Base-by-base conservation (phyloP, 23 tunicate genomes). In the Ascidia mentula region DNA sequence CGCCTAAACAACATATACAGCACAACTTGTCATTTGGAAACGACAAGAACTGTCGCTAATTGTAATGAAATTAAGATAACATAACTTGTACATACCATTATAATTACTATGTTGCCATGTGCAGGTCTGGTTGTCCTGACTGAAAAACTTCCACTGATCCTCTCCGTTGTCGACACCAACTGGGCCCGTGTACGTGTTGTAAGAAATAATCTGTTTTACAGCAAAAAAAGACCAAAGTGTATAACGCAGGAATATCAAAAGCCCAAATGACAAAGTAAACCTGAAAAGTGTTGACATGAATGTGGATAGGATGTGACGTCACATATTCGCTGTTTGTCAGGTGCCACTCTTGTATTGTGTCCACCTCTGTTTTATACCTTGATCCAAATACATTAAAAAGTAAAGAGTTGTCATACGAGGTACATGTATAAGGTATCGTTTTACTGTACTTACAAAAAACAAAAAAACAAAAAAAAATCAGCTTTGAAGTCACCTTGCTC, bases 241-340 rank as follows among this genome's bases (percentile, higher is more conserved):
- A n/a, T n/a, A n/a, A n/a, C n/a, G n/a, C n/a, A n/a, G n/a, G n/a
- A n/a, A n/a, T n/a, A n/a, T n/a, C n/a, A n/a, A n/a, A n/a, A n/a
- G n/a, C n/a, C n/a, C n/a, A 53, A 20, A 53, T 5, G 13, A 9
- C 1, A 3, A 34, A 36, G 18, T 17, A 46, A 31, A 84, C 88
- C 88, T 84, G 88, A n/a, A 76, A 31, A 37, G 38, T 36, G 32
- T 84, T 84, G 15, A 84, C 40, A 37, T 84, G 88, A 73, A 84
- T 84, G 65, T 84, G 88, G 18, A 84, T 84, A 7, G 88, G 88
- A 77, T 84, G 88, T 3, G 88, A 84, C 12, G 88, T 84, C 15
- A 34, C 80, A 34, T 46, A 75, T 40, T 84, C 88, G 2, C 82
- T 84, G 69, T 84, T 84, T 31, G 72, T 60, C 28, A 84, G 60